Evolutionary conservation across 2,888 invertebrate species (phyloP), one percentile per base, ranked within the genome.

Genomic region (Ephialtes manifestator): DNA sequence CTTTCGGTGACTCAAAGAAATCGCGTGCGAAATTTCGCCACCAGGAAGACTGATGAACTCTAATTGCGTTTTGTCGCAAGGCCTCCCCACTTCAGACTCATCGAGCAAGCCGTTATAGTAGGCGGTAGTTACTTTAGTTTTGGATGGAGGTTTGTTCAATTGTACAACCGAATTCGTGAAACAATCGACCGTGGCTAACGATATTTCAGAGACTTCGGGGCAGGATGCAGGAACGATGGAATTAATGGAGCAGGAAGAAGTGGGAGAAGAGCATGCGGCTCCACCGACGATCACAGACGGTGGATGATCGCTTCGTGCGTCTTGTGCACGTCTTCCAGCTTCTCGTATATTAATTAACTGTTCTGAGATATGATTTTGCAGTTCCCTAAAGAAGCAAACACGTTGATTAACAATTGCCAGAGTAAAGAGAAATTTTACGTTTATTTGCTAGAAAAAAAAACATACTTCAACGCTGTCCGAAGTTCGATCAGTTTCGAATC

Each of bases 1-100:
- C 53, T 88, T 89, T 28, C 86, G 88, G 10, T 86, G 86, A 28
- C 86, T 85, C 35, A 84, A 48, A 5, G 89, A 78, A 48, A 88
- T 71, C 13, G 88, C 88, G 11, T 89, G 87, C 20, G 90, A 90
- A 10, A 88, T 88, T 87, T 92, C 91, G 11, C 89, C 91, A 13
- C 87, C 89, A 15, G 90, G 89, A 80, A 92, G 84, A 78, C 92
- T 92, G 28, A 91, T 81, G n/a, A 92, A 91, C 68, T 92, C 91
- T 35, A 90, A 86, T 39, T 90, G 89, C 0, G 82, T 85, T 18
- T 87, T 89, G 58, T 92, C 91, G 39, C 82, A 86, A 43, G 81
- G 39, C 58, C 72, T 86, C 13, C 85, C 86, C 10, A 80, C 78
- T n/a, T 83, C 87, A 2, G 85, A 83, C 60, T 88, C 88, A 10